Evolutionary conservation across 2,797 vertebrate genomes (phyloP).

Genomic region (Ctenochaetus hawaiiensis): DNA sequence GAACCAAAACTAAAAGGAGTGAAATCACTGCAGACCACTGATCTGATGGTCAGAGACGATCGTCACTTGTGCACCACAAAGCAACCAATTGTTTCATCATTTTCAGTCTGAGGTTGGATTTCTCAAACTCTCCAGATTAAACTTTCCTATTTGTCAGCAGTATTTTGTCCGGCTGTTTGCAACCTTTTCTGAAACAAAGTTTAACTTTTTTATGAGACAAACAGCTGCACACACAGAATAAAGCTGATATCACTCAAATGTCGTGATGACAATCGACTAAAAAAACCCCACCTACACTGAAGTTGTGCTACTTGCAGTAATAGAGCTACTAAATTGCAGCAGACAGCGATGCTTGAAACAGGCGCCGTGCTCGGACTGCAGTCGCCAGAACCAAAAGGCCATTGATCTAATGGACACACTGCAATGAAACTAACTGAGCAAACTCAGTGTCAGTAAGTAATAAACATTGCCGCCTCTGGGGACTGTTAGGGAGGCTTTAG

Average conservation of each 20-base stretch:
- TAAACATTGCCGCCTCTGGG: constrained; percentile 27
- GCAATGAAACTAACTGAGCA: constrained; percentile 15
- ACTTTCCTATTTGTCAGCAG: too few relatives aligned
- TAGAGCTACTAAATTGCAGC: background rate
- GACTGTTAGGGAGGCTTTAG: background rate
- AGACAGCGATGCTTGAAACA: background rate
- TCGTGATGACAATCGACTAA: background rate
- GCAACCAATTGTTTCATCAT: background rate
- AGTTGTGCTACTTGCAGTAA: too few relatives aligned
- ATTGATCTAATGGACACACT: constrained; percentile 6
- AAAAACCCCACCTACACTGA: background rate
- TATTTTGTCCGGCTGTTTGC: background rate
- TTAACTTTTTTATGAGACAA: background rate
- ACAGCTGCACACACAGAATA: background rate
- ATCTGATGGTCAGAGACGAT: too few relatives aligned
- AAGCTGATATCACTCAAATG: too few relatives aligned
- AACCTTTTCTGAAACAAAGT: background rate
- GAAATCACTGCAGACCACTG: too few relatives aligned
- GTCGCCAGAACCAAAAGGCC: background rate
- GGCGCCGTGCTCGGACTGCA: background rate
- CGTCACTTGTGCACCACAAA: too few relatives aligned
- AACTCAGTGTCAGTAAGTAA: constrained; percentile 24
- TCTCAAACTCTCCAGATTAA: background rate
- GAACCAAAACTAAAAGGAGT: too few relatives aligned
- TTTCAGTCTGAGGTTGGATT: background rate